phyloP scores from a whole-genome alignment of 2,113 vertebrate species.

The Takifugu bimaculatus region DNA sequence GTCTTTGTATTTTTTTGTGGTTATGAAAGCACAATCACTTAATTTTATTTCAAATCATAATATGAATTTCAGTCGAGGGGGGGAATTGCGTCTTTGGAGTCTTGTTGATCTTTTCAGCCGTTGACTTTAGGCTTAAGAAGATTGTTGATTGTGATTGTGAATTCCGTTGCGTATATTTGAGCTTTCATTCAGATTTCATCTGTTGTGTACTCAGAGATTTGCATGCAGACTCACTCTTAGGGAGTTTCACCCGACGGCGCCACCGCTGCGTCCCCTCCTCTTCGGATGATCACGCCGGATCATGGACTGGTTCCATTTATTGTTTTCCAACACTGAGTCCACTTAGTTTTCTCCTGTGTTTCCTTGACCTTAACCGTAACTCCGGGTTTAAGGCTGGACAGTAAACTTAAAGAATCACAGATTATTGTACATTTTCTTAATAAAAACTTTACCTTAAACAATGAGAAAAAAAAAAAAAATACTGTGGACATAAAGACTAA shows the following conservation, averaged over 20 bases:
- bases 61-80: conserved; percentile 80
- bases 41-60: conserved; percentile 94
- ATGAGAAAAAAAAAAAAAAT: not conserved
- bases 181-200: conserved; percentile 62
- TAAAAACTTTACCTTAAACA: not conserved
- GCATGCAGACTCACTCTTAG: conserved; percentile 60
- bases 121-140: conserved; percentile 25
- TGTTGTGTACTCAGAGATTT: conserved; percentile 61
- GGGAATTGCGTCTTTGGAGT: conserved; percentile 54
- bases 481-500: not conserved
- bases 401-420: conserved; percentile 2
- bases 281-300: conserved; percentile 33
- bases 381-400: conserved; percentile 41
- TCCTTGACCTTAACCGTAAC: conserved; percentile 28
- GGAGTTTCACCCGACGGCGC: conserved; percentile 39
- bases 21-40: conserved; percentile 99
- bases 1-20: conserved; percentile 79
- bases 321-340: conserved; percentile 37
- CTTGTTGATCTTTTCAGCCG: conserved; percentile 43
- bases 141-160: conserved; percentile 59
- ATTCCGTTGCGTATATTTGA: conserved; percentile 52
- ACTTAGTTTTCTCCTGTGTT: conserved; percentile 39
- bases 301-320: conserved; percentile 57
- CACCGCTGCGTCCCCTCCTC: conserved; percentile 32
- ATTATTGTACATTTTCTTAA: conserved; percentile 10